These are phyloP conservation scores for Eptatretus burgeri DNA, from an alignment of 2,113 vertebrate genomes.

Conservation along the genomic window DNA sequence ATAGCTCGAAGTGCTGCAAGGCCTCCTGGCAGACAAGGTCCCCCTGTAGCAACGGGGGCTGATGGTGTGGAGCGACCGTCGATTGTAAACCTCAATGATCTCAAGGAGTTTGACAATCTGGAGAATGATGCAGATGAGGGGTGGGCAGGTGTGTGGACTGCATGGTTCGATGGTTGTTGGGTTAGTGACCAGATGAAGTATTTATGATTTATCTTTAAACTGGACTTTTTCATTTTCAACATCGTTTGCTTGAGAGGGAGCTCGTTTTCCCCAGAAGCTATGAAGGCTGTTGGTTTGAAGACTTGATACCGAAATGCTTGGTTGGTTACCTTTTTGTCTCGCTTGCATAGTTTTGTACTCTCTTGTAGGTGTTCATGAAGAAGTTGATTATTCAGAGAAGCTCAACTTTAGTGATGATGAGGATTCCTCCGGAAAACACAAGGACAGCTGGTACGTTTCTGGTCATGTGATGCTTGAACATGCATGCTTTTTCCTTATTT, in stretches of 20 bases:
- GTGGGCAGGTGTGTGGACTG: conserved; percentile 39
- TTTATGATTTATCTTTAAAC: not conserved
- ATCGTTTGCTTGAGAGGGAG: not conserved
- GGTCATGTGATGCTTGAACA: not conserved
- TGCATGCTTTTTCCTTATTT: no score
- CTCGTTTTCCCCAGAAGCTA: not conserved
- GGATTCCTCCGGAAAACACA: conserved; percentile 48
- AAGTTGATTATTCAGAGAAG: conserved; percentile 72
- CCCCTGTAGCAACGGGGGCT: no score
- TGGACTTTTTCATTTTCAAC: not conserved
- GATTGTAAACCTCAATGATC: conserved; percentile 62
- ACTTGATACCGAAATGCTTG: no score
- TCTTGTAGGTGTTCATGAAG: conserved; percentile 42
- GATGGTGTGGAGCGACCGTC: conserved; percentile 33
- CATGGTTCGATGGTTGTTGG: no score
- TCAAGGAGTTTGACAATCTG: conserved; percentile 65
- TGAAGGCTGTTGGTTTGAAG: not conserved
- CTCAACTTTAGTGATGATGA: conserved; percentile 76
- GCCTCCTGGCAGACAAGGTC: no score
- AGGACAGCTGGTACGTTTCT: conserved; percentile 20
- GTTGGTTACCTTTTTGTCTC: not conserved
- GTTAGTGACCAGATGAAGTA: not conserved
- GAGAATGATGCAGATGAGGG: conserved; percentile 68
- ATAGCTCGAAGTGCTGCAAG: no score
- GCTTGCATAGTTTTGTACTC: not conserved